Conservation (phyloP, 2,113 vertebrate species). For the Lynx canadensis region DNA sequence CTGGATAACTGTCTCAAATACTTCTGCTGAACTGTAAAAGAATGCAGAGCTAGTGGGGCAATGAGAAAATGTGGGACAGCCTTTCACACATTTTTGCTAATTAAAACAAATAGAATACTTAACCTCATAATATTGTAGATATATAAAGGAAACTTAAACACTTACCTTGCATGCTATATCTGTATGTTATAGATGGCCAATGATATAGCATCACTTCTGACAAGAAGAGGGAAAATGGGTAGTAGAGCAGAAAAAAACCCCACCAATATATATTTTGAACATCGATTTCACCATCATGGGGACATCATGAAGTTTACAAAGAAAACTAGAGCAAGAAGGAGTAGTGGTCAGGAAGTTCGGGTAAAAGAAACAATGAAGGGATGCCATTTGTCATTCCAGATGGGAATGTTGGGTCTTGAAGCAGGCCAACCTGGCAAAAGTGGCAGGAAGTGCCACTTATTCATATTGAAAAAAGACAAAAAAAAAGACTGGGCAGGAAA, state of each 20-base stretch:
- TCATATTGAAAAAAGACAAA: neutral
- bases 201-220: constrained; percentile 1
- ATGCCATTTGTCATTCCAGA: neutral
- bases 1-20: constrained; percentile 79
- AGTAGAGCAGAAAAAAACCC: neutral
- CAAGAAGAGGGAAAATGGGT: neutral
- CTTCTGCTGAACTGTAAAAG: constrained; percentile 76
- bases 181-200: neutral
- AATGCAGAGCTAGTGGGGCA: constrained; percentile 60
- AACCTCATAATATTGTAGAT: neutral
- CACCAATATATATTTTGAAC: neutral
- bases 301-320: neutral
- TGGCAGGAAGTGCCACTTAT: neutral
- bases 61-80: constrained; percentile 55
- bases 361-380: neutral
- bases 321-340: neutral
- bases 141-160: neutral
- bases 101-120: constrained; percentile 46
- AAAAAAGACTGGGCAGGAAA: neutral
- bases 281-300: neutral
- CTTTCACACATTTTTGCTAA: constrained; percentile 61
- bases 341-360: neutral
- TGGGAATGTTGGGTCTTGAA: neutral
- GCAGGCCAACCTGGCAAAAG: neutral
- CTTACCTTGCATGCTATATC: neutral